Evolutionary conservation across 1,140 invertebrate species (phyloP).

Genomic region (Hestina assimilis): DNA sequence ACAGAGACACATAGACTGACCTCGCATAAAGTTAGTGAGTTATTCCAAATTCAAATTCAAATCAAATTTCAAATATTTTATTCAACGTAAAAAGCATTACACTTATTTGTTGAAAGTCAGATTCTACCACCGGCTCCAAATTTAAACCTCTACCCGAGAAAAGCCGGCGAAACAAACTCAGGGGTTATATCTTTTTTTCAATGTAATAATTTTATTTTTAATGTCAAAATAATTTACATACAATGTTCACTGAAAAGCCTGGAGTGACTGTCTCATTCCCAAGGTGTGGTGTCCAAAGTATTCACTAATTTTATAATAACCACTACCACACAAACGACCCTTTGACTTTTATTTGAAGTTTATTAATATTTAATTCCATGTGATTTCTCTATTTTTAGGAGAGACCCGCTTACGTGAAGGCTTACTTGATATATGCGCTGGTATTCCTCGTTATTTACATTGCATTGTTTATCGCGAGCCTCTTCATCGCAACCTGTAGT

Average conservation of each 20-base stretch:
- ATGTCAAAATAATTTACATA: too few species aligned
- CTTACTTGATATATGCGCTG: constrained; percentile 34
- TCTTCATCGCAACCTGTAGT: not conserved
- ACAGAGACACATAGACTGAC: too few species aligned
- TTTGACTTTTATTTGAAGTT: not conserved
- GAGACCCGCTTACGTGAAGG: constrained; percentile 36
- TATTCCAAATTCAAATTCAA: not conserved
- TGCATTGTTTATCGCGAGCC: constrained; percentile 25
- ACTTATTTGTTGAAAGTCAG: too few species aligned
- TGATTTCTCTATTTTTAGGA: constrained; percentile 34
- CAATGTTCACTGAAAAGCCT: too few species aligned
- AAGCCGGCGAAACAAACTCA: too few species aligned
- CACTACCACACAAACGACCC: too few species aligned
- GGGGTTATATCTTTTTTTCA: too few species aligned
- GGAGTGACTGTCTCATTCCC: too few species aligned
- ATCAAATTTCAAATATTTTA: not conserved
- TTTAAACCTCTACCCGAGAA: too few species aligned
- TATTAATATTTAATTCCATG: not conserved
- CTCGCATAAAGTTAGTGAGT: not conserved
- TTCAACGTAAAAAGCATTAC: too few species aligned
- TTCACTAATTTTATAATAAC: too few species aligned
- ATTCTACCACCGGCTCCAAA: too few species aligned
- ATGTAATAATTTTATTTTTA: not conserved
- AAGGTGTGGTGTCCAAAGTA: not conserved
- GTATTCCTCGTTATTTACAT: constrained; percentile 29